Evolutionary conservation across 2,113 vertebrate genomes (phyloP), one percentile per base, ranked within the genome.

Genomic region (Anas platyrhynchos): DNA sequence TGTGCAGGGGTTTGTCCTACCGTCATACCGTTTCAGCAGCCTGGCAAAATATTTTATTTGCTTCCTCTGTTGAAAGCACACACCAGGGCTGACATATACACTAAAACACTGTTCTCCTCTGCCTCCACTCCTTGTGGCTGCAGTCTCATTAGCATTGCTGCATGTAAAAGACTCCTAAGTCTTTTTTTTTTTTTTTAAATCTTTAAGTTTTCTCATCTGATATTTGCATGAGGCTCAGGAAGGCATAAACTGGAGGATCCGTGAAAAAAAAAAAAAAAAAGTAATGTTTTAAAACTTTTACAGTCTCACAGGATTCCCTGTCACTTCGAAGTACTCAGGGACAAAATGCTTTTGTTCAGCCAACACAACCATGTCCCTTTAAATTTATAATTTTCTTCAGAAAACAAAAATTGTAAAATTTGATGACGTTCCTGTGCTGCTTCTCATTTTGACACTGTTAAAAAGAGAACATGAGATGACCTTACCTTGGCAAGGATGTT

Each of bases 31-130:
- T 86, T 93, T 79, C 86, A 91, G 73, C 31, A 91, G 26, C 54
- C 73, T 95, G 90, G 92, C 83, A 93, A 94, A 94, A 83, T 76
- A 94, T 86, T 93, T 94, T 93, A 87, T 93, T 96, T 96, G 80
- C 96, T 96, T 94, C 88, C 80, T 93, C 41, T 73, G 62, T 55
- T 84, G 84, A 73, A 90, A 84, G 74, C 90, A 82, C 82, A 75
- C 66, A 92, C 0, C 4, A 86, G 67, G 80, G 50, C 77, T 94
- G 90, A 79, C 67, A 93, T 84, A 82, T 17, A 95, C 92, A 96
- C 83, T 96, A 23, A 73, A 87, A 62, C 90, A 88, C 90, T 96
- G 90, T 94, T 96, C 83, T 93, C 83, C 72, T 93, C 12, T 93
- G 83, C 90, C 68, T 86, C 91, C 0, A 0, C 54, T 91, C 83